Evolutionary conservation across 2,113 vertebrate genomes (phyloP).

Genomic region (Sinosuthora webbiana): DNA sequence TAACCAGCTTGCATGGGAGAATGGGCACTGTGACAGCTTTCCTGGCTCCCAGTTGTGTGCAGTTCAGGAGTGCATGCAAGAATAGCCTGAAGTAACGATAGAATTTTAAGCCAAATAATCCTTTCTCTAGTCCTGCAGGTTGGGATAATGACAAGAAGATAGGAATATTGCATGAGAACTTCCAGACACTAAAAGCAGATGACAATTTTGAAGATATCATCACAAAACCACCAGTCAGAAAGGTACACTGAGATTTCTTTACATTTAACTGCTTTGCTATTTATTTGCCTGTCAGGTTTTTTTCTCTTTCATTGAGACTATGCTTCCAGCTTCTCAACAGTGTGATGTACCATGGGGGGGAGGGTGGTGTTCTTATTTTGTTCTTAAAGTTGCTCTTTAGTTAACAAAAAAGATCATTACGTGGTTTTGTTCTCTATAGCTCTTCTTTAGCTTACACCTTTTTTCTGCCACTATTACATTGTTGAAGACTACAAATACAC

Average conservation of each 20-base stretch:
- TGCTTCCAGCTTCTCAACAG: neutral
- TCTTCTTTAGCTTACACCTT: neutral
- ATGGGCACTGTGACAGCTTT: neutral
- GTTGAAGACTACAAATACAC: neutral
- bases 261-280: neutral
- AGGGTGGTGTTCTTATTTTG: neutral
- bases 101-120: slow-evolving; percentile 16
- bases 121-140: slow-evolving; percentile 86
- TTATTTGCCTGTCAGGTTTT: neutral
- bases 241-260: slow-evolving; percentile 77
- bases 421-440: neutral
- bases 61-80: neutral
- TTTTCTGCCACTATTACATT: neutral
- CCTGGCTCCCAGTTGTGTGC: neutral
- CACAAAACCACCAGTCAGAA: slow-evolving; percentile 93
- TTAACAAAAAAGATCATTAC: neutral
- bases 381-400: neutral
- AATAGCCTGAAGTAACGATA: neutral
- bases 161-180: slow-evolving; percentile 95
- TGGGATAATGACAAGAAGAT: slow-evolving; percentile 99
- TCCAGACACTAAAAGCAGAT: slow-evolving; percentile 91
- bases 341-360: neutral
- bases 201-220: slow-evolving; percentile 95
- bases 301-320: neutral
- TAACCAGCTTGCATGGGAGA: neutral